These are phyloP conservation scores for Elymnias hypermnestra DNA, from an alignment of 1,140 invertebrate species.

Conservation along the genomic window DNA sequence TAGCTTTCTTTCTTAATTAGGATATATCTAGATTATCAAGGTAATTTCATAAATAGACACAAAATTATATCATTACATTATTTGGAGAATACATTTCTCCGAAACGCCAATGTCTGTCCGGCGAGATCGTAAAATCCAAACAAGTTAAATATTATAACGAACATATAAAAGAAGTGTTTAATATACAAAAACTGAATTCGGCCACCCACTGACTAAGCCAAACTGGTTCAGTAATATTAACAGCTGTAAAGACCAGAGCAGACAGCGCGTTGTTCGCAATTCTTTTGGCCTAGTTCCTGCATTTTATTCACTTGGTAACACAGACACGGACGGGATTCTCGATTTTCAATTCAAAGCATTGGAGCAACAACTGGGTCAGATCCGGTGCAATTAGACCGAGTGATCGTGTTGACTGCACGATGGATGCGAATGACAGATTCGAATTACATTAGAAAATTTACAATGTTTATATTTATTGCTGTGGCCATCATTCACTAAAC, in stretches of 20 bases:
- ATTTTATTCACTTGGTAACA: constrained; percentile 37
- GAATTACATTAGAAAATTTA: neutral
- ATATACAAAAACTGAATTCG: constrained; percentile 1
- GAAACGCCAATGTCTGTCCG: too few species aligned
- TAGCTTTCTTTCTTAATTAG: too few species aligned
- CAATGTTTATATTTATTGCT: too few species aligned
- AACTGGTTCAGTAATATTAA: constrained; percentile 33
- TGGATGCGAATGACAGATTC: constrained; percentile 32
- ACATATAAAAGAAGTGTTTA: neutral
- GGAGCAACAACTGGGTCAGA: constrained; percentile 33
- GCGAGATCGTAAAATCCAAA: too few species aligned
- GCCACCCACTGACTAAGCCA: constrained; percentile 1
- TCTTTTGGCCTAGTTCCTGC: constrained; percentile 42
- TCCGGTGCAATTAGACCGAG: constrained; percentile 34
- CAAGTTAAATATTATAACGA: too few species aligned
- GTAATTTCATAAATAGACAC: too few species aligned
- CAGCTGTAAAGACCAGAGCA: constrained; percentile 26
- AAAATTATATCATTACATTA: too few species aligned
- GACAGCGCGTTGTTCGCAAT: constrained; percentile 30
- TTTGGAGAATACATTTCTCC: too few species aligned
- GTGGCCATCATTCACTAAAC: too few species aligned
- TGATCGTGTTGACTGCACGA: constrained; percentile 5
- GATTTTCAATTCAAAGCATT: constrained; percentile 35
- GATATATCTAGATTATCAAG: too few species aligned
- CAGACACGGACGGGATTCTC: constrained; percentile 33